These are phyloP conservation scores for Galaxea fascicularis DNA, from an alignment of 92 coral and sea anemone species.

Conservation along the genomic window DNA sequence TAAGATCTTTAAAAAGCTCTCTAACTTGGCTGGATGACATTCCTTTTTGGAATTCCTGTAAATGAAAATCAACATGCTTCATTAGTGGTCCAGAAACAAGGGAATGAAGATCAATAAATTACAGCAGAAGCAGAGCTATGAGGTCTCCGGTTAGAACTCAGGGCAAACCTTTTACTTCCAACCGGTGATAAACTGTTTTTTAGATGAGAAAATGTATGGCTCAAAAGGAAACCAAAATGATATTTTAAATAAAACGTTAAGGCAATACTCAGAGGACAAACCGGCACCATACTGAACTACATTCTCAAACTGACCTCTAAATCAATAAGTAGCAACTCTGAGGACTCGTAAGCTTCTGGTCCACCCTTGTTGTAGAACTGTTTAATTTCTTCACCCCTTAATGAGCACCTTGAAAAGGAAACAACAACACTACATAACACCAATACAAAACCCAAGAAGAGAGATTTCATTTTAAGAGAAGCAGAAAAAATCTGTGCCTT, in stretches of 20 bases:
- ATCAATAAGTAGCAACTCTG: conserved; percentile 75
- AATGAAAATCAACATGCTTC: not conserved
- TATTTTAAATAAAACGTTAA: no score
- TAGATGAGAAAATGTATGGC: not conserved
- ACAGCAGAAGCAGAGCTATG: not conserved
- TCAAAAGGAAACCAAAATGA: not conserved
- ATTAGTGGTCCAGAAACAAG: not conserved
- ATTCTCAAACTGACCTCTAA: conserved; percentile 58
- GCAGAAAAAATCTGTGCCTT: no score
- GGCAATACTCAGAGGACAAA: not conserved
- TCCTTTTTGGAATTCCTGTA: conserved; percentile 60
- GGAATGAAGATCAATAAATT: no score
- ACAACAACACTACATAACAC: not conserved
- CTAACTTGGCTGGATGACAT: conserved; percentile 62
- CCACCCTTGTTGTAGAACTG: conserved; percentile 81
- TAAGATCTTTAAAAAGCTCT: conserved; percentile 62
- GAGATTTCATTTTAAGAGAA: no score
- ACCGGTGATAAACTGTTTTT: no score
- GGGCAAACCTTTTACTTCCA: no score
- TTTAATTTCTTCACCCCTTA: conserved; percentile 80
- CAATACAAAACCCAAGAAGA: no score
- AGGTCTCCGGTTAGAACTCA: not conserved
- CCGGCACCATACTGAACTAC: no score
- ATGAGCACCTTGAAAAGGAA: conserved; percentile 70
- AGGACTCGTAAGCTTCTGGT: conserved; percentile 93